These are phyloP conservation scores for Crocallis elinguaria DNA, from an alignment of 2,888 invertebrate genomes.

Conservation along the genomic window DNA sequence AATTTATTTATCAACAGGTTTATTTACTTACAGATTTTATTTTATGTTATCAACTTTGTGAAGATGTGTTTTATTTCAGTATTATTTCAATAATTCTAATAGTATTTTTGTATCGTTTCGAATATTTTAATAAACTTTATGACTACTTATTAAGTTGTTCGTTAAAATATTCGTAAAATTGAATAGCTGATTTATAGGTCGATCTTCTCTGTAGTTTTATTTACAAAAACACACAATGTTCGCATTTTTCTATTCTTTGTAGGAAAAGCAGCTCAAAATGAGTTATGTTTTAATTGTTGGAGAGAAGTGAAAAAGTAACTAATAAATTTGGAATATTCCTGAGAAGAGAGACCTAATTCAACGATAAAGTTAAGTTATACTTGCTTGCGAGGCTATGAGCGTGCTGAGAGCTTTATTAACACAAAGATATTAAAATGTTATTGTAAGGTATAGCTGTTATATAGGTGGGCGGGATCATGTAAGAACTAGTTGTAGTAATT, in stretches of 20 bases:
- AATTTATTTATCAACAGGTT: conserved; percentile 40
- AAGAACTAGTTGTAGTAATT: neutral
- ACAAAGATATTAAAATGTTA: conserved; percentile 23
- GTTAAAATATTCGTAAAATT: neutral
- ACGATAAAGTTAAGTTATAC: neutral
- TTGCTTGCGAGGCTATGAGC: conserved; percentile 29
- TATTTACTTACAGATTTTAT: conserved; percentile 43
- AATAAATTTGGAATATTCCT: neutral
- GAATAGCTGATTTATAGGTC: neutral
- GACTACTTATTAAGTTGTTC: neutral
- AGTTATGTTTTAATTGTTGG: neutral
- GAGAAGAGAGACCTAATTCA: neutral
- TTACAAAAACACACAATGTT: neutral
- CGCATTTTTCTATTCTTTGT: no score
- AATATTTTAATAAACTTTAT: neutral
- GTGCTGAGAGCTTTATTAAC: conserved; percentile 33
- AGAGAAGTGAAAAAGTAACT: neutral
- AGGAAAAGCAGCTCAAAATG: no score
- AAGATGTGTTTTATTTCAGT: conserved; percentile 50
- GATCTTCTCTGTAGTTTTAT: neutral
- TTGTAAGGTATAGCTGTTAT: conserved; percentile 21
- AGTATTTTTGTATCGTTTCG: neutral
- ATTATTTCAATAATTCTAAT: conserved; percentile 45
- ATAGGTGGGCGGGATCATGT: neutral
- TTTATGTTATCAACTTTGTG: conserved; percentile 40